Evolutionary conservation across 2,888 invertebrate genomes (phyloP), one percentile per base, ranked within the genome.

Genomic region (Hetaerina titia): DNA sequence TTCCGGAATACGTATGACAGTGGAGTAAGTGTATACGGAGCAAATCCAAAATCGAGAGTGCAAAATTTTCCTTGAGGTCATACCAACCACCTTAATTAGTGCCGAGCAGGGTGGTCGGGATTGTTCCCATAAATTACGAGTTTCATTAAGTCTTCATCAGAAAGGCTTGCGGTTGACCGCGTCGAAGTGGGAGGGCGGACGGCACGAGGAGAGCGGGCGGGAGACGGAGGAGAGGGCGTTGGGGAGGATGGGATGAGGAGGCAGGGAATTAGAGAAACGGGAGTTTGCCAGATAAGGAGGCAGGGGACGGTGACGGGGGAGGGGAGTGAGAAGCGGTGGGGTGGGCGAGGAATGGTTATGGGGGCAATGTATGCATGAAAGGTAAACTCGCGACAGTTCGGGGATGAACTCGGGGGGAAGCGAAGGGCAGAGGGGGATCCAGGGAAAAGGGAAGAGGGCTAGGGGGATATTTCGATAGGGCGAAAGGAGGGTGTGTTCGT

Each of bases 101-200:
- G 81, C 81, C 81, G 81, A 31, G 31, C 19, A 22, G 81, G 81
- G 25, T 17, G 69, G 17, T 22, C 22, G 69, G 81, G 81, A 81
- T 81, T 81, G 81, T 81, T 81, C 31, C 81, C 81, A 25, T 81
- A 81, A 81, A 81, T 81, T 81, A 81, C 81, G 81, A 81, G 81
- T 81, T 81, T 81, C 81, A 81, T 81, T 81, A 81, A 81, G 81
- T 81, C 81, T 81, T 81, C 81, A 81, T 81, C 81, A 81, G 81
- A 81, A 81, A 81, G 81, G 81, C 81, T 81, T 81, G 81, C 81
- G 81, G 81, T 81, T 81, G 81, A 81, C 81, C 81, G 31, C 81
- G 81, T 31, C 31, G 81, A 13, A 9, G 25, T 11, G 22, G 31
- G 81, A n/a, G 13, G 81, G 81, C n/a, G 25, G 81, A 13, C 13